phyloP scores from a whole-genome alignment of 2,113 vertebrate genomes.

The Ginglymostoma cirratum region DNA sequence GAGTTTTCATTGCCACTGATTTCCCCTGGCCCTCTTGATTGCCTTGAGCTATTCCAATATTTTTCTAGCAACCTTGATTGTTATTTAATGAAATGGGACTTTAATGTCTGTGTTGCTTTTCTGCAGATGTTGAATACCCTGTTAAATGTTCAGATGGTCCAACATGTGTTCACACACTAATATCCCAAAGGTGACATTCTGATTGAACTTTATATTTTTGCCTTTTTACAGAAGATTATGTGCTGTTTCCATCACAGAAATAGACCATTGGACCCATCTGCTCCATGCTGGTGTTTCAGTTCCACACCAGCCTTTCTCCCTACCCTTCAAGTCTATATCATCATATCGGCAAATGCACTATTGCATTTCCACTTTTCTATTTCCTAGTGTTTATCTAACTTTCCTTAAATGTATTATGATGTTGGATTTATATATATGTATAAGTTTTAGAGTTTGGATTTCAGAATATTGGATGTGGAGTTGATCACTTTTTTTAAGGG shows the following conservation, averaged over 20 bases:
- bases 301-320: background rate
- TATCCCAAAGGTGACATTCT: background rate
- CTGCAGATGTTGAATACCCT: background rate
- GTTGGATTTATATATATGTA: no score
- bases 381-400: background rate
- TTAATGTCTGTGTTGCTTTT: background rate
- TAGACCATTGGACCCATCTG: background rate
- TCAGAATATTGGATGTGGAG: no score
- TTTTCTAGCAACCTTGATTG: background rate
- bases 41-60: background rate
- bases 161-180: background rate
- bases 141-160: background rate
- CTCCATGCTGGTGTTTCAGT: background rate
- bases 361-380: background rate
- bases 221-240: background rate
- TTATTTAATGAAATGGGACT: background rate
- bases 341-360: background rate
- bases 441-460: no score
- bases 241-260: background rate
- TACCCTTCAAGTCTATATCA: background rate
- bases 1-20: background rate
- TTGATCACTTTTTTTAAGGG: no score
- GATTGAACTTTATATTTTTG: background rate
- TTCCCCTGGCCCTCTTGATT: background rate
- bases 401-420: background rate